Percentiles rank a stretch among this genome's conserved stretches.
Evolutionary conservation across 2,888 invertebrate genomes (phyloP).

Genomic region (Tupiocoris notatus): DNA sequence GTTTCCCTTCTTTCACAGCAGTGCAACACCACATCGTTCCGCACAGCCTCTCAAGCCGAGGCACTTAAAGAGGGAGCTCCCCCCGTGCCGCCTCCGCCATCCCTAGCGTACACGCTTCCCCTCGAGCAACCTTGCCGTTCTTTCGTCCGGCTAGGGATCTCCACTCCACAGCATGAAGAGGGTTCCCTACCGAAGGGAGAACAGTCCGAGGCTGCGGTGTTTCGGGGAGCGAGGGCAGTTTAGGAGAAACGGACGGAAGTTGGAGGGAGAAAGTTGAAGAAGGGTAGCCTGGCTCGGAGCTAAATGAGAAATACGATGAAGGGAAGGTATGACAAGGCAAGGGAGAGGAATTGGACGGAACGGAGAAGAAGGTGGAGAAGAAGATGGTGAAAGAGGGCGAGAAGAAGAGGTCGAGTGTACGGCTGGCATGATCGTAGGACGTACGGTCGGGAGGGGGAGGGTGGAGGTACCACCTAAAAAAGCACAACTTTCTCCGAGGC

Average conservation of each 20-base stretch:
- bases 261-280: not conserved
- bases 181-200: not conserved
- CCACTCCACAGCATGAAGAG: not conserved
- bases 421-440: not conserved
- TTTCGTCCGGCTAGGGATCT: slow-evolving; percentile 4
- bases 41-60: not conserved
- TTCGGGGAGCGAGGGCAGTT: not conserved
- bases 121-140: not conserved
- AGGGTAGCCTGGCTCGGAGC: not conserved
- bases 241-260: not conserved
- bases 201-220: not conserved
- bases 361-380: slow-evolving; percentile 6
- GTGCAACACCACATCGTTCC: not conserved
- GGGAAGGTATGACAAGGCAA: not conserved
- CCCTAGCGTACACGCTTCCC: not conserved
- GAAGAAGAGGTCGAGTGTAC: slow-evolving; percentile 2
- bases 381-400: slow-evolving; percentile 5
- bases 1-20: not conserved
- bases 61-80: slow-evolving; percentile 22
- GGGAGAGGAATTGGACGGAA: not conserved
- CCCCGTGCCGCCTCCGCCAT: not conserved
- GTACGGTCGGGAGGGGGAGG: not conserved
- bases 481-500: slow-evolving; percentile 21
- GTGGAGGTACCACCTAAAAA: slow-evolving; percentile 32
- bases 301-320: slow-evolving; percentile 3